A percentile compares a stretch with the other conserved stretches of the same genome.
These are phyloP conservation scores for Amblyraja radiata DNA, from an alignment of 2,797 vertebrate genomes.

Conservation along the genomic window DNA sequence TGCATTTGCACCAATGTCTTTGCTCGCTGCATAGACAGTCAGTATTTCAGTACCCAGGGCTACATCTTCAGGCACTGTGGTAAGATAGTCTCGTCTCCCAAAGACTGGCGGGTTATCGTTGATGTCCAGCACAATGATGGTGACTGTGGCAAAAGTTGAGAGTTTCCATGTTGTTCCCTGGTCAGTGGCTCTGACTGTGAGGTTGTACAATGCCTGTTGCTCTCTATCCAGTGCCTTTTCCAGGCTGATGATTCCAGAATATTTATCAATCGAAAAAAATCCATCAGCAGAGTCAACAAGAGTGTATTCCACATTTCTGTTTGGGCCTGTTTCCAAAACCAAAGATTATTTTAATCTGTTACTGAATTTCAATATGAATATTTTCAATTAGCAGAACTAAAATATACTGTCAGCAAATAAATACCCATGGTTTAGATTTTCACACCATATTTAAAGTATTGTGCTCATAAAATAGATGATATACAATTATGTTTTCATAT, in stretches of 20 bases:
- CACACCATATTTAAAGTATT: not conserved
- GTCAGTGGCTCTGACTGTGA: conserved; percentile 77
- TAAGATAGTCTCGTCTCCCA: conserved; percentile 83
- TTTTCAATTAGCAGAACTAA: not conserved
- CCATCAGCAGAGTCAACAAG: conserved; percentile 70
- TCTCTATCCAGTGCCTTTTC: conserved; percentile 84
- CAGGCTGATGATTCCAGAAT: conserved; percentile 77
- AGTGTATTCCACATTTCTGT: conserved; percentile 79
- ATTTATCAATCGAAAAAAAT: conserved; percentile 82
- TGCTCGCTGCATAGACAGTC: conserved; percentile 83
- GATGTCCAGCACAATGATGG: conserved; percentile 85
- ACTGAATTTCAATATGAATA: not conserved
- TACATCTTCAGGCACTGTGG: conserved; percentile 79
- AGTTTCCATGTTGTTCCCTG: conserved; percentile 67
- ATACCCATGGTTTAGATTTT: not conserved
- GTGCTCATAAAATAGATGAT: not conserved
- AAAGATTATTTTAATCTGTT: conserved; percentile 22
- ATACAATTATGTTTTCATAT: not conserved
- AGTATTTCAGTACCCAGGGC: conserved; percentile 73
- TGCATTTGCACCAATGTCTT: conserved; percentile 92
- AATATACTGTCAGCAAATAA: not conserved
- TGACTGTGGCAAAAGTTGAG: conserved; percentile 73
- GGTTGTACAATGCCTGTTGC: conserved; percentile 74
- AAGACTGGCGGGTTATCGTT: conserved; percentile 96
- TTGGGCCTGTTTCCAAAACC: conserved; percentile 61